Base-by-base conservation (phyloP, 2,888 invertebrate species). In the Tetrapedia diversipes region DNA sequence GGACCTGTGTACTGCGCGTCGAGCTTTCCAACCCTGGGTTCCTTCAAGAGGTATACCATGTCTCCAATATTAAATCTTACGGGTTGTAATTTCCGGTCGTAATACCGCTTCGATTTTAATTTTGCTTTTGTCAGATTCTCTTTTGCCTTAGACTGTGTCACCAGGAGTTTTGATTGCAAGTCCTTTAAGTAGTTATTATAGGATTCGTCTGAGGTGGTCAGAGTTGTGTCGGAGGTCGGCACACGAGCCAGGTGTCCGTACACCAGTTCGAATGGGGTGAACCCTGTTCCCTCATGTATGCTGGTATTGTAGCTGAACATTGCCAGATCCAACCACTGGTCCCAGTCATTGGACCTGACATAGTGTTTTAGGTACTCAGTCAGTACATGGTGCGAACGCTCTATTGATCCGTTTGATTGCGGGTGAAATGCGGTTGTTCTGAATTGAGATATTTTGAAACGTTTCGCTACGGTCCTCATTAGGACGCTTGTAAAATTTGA, bases 341-440 rank as follows among this genome's bases (percentile, higher is more conserved):
- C 41, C 57, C 57, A 57, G 8, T 41, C 7, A 2, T 43, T 54
- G 1, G 3, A 3, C 1, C 1, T 22, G 2, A 45, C 7, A 8
- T 45, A 45, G 1, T 45, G 19, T 22, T 22, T 45, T 22, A 45
- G 14, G n/a, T n/a, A n/a, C n/a, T 29, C 57, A 0, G 19, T 22
- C 4, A 53, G 10, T 10, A 67, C 56, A 14, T 49, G 56, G 19
- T 74, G 73, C 0, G 63, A 63, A 19, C 67, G 14, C 47, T 74
- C 73, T 11, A 67, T 14, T 0, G 73, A 67, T 0, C 63, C 67
- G 24, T 74, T 74, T 1, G 37, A 47, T 27, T 72, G 72, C 1
- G 72, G 66, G 1, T 51, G 56, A 19, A 57, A 67, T 0, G 61
- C 73, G 0, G 66, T 73, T 0, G 72, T 66, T 37, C 6, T 22